Evolutionary conservation across 2,888 invertebrate genomes (phyloP).

Genomic region (Calameuta pallipes): DNA sequence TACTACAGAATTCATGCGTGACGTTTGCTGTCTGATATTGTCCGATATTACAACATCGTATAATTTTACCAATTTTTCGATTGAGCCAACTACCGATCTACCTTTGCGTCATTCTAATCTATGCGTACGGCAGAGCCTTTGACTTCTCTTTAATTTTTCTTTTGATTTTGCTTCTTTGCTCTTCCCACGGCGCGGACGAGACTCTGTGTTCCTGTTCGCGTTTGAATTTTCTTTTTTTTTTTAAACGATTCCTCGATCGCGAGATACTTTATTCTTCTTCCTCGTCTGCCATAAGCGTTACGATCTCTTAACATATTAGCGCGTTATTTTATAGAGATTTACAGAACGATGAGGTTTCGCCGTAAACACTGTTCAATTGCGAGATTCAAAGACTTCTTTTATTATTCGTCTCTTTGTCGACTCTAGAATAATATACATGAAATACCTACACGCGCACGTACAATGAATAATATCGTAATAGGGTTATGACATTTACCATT

Average conservation of each 20-base stretch:
- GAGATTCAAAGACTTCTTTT: constrained; percentile 44
- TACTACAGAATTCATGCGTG: not conserved
- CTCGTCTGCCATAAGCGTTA: not conserved
- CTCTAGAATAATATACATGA: constrained; percentile 7
- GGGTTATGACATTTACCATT: constrained; percentile 37
- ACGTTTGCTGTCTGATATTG: not conserved
- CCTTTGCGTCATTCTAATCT: not conserved
- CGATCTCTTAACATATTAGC: not conserved
- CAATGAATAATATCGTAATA: constrained; percentile 42
- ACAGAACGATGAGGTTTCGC: constrained; percentile 25
- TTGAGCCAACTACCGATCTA: not conserved
- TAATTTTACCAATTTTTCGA: not conserved
- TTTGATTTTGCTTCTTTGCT: not conserved
- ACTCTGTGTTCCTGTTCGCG: not conserved
- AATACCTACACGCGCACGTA: constrained; percentile 33
- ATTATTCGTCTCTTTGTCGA: not conserved
- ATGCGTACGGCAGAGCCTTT: not conserved
- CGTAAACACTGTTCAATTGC: constrained; percentile 31
- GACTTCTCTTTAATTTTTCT: not conserved
- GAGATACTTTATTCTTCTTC: not conserved
- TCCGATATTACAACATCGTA: not conserved
- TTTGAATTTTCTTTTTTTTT: not conserved
- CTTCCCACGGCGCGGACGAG: not conserved
- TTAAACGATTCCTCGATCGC: not conserved
- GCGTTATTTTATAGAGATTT: not conserved